Percentiles rank a stretch among this genome's conserved stretches.
Evolutionary conservation across 2,113 vertebrate genomes (phyloP).

Genomic region (Dolichotis patagonum): DNA sequence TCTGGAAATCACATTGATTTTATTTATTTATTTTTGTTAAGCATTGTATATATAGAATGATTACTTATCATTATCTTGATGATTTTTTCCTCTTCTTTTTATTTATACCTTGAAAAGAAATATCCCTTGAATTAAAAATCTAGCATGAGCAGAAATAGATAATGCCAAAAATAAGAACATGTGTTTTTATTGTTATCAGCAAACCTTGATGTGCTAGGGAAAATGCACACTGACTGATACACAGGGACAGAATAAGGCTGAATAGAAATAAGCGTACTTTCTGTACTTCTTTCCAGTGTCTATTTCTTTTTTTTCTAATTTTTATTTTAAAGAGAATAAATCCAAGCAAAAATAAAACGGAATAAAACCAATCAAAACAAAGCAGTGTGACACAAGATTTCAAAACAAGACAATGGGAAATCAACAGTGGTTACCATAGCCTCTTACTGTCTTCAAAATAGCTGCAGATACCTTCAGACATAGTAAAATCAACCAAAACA

Average conservation of each 20-base stretch:
- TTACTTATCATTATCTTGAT: background rate
- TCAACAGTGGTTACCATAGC: too few relatives aligned
- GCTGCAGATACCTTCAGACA: too few relatives aligned
- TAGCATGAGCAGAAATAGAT: background rate
- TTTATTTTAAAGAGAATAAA: too few relatives aligned
- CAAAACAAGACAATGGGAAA: too few relatives aligned
- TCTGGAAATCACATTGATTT: background rate
- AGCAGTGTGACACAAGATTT: too few relatives aligned
- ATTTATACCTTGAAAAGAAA: conserved; percentile 12
- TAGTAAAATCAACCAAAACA: too few relatives aligned
- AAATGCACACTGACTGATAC: background rate
- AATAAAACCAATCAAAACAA: too few relatives aligned
- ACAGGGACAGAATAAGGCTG: background rate
- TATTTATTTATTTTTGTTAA: conserved; percentile 2
- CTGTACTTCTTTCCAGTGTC: background rate
- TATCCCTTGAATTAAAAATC: conserved; percentile 11
- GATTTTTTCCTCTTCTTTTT: background rate
- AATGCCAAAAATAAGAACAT: background rate
- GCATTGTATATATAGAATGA: background rate
- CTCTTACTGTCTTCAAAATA: too few relatives aligned
- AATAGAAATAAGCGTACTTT: background rate
- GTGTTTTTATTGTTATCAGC: background rate
- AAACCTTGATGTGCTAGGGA: background rate
- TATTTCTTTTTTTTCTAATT: background rate
- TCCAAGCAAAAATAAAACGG: too few relatives aligned